A percentile compares a stretch with the other conserved stretches of the same genome.
Evolutionary conservation across 92 coral and sea anemone species (phyloP).

Genomic region (Parazoanthus atlanticus): DNA sequence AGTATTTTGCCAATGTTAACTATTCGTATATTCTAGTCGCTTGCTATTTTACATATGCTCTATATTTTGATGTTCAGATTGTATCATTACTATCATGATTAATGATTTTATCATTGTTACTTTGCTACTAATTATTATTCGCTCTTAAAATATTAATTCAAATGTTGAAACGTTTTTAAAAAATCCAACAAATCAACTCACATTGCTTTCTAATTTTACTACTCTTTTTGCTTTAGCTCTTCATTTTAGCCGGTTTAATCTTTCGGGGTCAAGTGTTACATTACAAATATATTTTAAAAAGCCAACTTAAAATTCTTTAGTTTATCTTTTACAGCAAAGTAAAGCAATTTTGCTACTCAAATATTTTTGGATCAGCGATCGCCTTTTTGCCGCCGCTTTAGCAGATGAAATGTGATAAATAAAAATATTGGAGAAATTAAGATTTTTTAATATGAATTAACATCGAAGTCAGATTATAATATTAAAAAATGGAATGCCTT

Average conservation of each 20-base stretch:
- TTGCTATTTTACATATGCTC: too few relatives aligned
- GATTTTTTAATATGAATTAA: too few relatives aligned
- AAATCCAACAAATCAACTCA: too few relatives aligned
- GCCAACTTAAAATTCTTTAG: neutral
- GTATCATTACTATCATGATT: too few relatives aligned
- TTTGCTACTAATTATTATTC: too few relatives aligned
- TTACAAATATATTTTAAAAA: too few relatives aligned
- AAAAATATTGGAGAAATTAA: too few relatives aligned
- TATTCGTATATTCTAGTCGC: too few relatives aligned
- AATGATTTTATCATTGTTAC: neutral
- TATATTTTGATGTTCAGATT: too few relatives aligned
- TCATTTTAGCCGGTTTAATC: neutral
- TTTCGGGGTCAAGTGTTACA: neutral
- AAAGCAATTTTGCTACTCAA: neutral
- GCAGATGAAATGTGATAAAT: neutral
- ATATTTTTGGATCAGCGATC: neutral
- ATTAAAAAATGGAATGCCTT: too few relatives aligned
- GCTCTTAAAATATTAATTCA: neutral
- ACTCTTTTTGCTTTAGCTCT: neutral
- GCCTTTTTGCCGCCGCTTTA: neutral
- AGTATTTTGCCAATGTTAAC: too few relatives aligned
- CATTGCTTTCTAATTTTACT: neutral
- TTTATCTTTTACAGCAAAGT: neutral
- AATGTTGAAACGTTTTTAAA: too few relatives aligned
- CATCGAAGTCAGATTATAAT: neutral